These are phyloP conservation scores for Mustelus asterias DNA, from an alignment of 2,113 vertebrate genomes.

Conservation along the genomic window DNA sequence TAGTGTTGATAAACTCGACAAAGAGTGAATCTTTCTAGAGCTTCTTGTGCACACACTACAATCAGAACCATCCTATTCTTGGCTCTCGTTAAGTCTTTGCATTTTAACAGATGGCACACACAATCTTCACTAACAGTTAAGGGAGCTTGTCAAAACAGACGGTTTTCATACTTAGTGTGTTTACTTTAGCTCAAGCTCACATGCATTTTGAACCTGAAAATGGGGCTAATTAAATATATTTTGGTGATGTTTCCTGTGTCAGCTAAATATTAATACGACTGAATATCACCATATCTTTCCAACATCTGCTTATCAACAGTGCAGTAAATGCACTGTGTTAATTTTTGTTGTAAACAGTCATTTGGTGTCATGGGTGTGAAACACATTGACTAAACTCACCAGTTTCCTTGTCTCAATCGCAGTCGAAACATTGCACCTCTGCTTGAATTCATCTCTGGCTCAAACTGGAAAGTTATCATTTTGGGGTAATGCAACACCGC, in stretches of 20 bases:
- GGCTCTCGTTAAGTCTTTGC: background rate
- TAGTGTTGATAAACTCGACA: slow-evolving; percentile 5
- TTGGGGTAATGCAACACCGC: background rate
- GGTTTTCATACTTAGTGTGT: slow-evolving; percentile 20
- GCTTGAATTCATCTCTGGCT: background rate
- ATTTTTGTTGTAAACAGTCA: background rate
- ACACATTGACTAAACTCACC: background rate
- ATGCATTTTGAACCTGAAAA: slow-evolving; percentile 19
- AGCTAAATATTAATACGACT: slow-evolving; percentile 26
- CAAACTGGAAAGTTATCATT: background rate
- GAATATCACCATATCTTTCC: background rate
- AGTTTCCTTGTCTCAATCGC: background rate
- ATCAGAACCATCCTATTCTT: background rate
- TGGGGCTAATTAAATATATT: slow-evolving; percentile 30
- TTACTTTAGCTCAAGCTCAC: slow-evolving; percentile 19
- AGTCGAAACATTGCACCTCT: background rate
- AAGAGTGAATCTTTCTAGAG: background rate
- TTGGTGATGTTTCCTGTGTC: slow-evolving; percentile 13
- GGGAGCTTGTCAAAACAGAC: slow-evolving; percentile 16
- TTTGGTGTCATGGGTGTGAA: background rate
- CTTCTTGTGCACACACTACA: background rate
- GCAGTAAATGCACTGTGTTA: background rate
- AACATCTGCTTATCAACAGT: slow-evolving; percentile 2
- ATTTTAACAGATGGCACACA: slow-evolving; percentile 24
- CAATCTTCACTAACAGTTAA: slow-evolving; percentile 4